Evolutionary conservation across 1,140 invertebrate species (phyloP), one percentile per base, ranked within the genome.

Genomic region (Drosophila ironensis): DNA sequence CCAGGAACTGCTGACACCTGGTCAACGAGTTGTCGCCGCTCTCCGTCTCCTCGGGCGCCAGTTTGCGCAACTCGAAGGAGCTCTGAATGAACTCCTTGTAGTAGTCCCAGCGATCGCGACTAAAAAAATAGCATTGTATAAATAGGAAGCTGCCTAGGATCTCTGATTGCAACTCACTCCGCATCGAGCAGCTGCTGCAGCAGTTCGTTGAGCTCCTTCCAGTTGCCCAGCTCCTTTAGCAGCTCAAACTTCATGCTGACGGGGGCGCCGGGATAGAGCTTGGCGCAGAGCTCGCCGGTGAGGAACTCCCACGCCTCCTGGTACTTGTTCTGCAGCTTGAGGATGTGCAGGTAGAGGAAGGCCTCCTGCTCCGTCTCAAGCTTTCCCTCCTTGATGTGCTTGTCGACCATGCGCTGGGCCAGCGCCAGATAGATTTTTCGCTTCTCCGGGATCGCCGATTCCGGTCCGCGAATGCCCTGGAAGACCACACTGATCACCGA

Each of bases 401-500:
- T 99, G 74, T 96, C 92, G 46, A 95, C 93, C 94, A 95, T 95
- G 86, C 94, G 91, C 84, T 95, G 96, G n/a, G 97, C 97, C 41
- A 99, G 91, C 9, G 95, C 93, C 27, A 98, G 92, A 19, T 94
- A 93, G 47, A 97, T 93, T 53, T 91, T 92, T 53, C 90, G 90
- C 82, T 93, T 93, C 22, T 91, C 91, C 0, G 84, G 66, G 68
- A 93, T 91, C 2, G 90, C 90, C 19, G 75, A 89, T 22, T 90
- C 91, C 9, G 89, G 81, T 0, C 91, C 91, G 8, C 90, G 84
- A n/a, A 91, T 88, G 2, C 88, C 90, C 57, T 91, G 97, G 92
- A 99, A 94, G 11, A 98, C 94, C 87, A 98, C 94, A 89, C 97
- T 98, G 95, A 98, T 98, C 9, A 99, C 95, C 52, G 96, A 95